Evolutionary conservation across 2,888 invertebrate species (phyloP).

Genomic region (Caenorhabditis sp.): DNA sequence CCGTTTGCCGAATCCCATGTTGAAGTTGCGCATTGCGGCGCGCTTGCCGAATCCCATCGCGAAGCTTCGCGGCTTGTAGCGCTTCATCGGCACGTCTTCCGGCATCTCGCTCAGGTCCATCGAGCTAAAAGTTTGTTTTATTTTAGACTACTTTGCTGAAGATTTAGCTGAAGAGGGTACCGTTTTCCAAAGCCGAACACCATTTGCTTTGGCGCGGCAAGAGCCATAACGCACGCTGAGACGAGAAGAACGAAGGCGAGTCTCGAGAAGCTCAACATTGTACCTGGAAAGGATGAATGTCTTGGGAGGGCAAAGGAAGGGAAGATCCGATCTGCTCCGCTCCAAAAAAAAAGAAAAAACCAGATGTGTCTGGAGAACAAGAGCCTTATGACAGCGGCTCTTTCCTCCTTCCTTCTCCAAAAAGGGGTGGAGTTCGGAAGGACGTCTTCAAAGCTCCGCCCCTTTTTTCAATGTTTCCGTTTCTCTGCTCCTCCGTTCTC

Average conservation of each 20-base stretch:
- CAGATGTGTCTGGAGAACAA: conserved; percentile 18
- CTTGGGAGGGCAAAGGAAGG: background rate
- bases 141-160: background rate
- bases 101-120: conserved; percentile 44
- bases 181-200: conserved; percentile 71
- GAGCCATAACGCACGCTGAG: conserved; percentile 54
- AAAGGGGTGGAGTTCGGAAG: conserved; percentile 53
- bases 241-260: conserved; percentile 60
- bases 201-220: conserved; percentile 66
- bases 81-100: conserved; percentile 54
- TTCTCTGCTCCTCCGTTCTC: conserved; percentile 8
- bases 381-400: conserved; percentile 42
- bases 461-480: conserved; percentile 10
- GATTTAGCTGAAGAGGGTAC: conserved; percentile 15
- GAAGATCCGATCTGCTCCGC: no score
- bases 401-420: conserved; percentile 24
- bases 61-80: conserved; percentile 64
- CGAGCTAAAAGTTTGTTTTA: conserved; percentile 7
- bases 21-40: conserved; percentile 65
- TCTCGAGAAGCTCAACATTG: conserved; percentile 68
- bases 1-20: conserved; percentile 71
- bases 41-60: conserved; percentile 76
- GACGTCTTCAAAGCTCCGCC: conserved; percentile 50
- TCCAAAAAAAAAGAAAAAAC: conserved; percentile 15
- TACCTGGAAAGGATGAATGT: conserved; percentile 32